Evolutionary conservation across 2,113 vertebrate genomes (phyloP).

Genomic region (Nothoprocta perdicaria): DNA sequence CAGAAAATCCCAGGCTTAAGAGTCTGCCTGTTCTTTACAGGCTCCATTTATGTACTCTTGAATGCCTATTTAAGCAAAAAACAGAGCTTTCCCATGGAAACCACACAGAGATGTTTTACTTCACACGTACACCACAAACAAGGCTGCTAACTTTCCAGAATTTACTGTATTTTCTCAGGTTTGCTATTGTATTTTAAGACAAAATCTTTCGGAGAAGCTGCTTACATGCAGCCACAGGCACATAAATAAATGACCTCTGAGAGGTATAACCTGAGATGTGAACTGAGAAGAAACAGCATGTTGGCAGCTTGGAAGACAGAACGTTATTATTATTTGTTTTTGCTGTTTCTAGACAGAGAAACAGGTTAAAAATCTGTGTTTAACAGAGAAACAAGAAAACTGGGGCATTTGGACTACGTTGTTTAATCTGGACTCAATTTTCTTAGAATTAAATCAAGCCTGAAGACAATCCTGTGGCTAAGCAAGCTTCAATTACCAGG

Average conservation of each 20-base stretch:
- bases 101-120: slow-evolving; percentile 72
- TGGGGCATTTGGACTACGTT: not conserved
- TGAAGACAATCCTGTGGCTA: slow-evolving; percentile 19
- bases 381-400: slow-evolving; percentile 6
- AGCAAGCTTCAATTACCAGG: slow-evolving; percentile 11
- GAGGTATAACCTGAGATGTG: not conserved
- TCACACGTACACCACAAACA: slow-evolving; percentile 76
- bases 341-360: not conserved
- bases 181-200: slow-evolving; percentile 54
- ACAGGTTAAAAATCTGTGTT: slow-evolving; percentile 14
- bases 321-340: not conserved
- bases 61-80: slow-evolving; percentile 71
- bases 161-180: slow-evolving; percentile 48
- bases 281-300: not conserved
- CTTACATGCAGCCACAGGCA: slow-evolving; percentile 35
- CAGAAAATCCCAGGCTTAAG: slow-evolving; percentile 64
- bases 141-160: slow-evolving; percentile 65
- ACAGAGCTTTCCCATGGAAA: slow-evolving; percentile 80
- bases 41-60: slow-evolving; percentile 70
- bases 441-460: slow-evolving; percentile 35
- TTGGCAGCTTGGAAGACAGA: not conserved
- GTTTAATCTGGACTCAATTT: slow-evolving; percentile 29
- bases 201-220: slow-evolving; percentile 33
- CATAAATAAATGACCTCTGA: slow-evolving; percentile 61
- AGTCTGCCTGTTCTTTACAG: slow-evolving; percentile 68